Evolutionary conservation across 2,113 vertebrate genomes (phyloP).

Genomic region (Nasalis larvatus): DNA sequence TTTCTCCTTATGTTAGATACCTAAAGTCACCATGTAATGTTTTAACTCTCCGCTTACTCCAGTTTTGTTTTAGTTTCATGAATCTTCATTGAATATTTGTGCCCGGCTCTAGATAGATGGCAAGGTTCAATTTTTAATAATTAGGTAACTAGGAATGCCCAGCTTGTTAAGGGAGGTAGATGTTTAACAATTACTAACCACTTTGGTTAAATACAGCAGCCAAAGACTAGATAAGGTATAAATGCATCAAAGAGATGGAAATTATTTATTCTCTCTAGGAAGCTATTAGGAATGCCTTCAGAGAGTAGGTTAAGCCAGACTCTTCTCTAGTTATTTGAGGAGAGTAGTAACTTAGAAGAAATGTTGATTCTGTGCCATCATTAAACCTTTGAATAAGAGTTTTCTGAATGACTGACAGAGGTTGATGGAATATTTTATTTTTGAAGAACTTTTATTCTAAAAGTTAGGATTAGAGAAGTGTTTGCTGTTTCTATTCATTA

Average conservation of each 20-base stretch:
- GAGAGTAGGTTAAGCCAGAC: neutral
- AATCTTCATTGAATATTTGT: conserved; percentile 11
- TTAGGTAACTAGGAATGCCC: neutral
- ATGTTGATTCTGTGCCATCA: neutral
- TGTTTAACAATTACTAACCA: neutral
- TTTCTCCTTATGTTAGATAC: neutral
- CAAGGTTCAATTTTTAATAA: neutral
- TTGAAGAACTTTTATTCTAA: conserved; percentile 16
- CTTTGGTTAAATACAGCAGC: neutral
- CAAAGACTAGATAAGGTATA: neutral
- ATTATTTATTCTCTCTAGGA: neutral
- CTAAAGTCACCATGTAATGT: neutral
- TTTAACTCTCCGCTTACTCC: neutral
- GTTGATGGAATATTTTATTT: conserved; percentile 11
- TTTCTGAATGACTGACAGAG: neutral
- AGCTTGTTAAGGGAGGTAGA: neutral
- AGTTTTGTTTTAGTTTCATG: neutral
- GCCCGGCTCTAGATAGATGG: neutral
- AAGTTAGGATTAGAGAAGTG: neutral
- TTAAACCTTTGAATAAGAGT: neutral
- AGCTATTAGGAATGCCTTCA: neutral
- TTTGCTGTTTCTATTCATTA: conserved; percentile 31
- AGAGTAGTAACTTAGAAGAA: neutral
- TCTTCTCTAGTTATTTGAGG: neutral
- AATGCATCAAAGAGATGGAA: neutral